phyloP scores from a whole-genome alignment of 2,888 invertebrate genomes.

The Tenodera sinensis region DNA sequence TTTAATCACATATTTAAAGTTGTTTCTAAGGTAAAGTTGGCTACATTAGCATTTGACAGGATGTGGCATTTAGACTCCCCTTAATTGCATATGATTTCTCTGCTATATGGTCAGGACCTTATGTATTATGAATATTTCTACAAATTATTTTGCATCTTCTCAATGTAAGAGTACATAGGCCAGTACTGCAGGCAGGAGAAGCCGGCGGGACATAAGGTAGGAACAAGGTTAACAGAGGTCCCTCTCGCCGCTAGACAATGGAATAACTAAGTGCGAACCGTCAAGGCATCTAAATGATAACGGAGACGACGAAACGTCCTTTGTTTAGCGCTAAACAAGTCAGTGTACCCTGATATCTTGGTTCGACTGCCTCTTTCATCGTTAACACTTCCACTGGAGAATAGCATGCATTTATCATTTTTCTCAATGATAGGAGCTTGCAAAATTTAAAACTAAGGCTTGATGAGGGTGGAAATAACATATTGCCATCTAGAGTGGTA shows the following conservation, averaged over 20 bases:
- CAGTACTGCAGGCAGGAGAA: background rate
- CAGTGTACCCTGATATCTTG: background rate
- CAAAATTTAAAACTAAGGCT: too few relatives aligned
- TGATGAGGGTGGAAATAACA: too few relatives aligned
- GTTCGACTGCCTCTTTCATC: background rate
- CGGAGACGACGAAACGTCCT: background rate
- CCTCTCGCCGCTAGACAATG: slow-evolving; percentile 10
- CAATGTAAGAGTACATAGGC: background rate
- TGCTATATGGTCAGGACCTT: background rate
- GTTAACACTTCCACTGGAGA: background rate
- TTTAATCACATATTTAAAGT: too few relatives aligned
- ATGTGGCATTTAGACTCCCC: too few relatives aligned
- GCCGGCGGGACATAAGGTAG: background rate
- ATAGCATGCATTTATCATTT: too few relatives aligned
- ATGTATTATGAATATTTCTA: too few relatives aligned
- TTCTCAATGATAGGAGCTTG: too few relatives aligned
- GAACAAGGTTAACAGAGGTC: slow-evolving; percentile 16
- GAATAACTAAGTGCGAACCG: slow-evolving; percentile 25
- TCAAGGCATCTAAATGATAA: slow-evolving; percentile 20
- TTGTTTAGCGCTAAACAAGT: background rate
- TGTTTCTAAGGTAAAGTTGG: too few relatives aligned
- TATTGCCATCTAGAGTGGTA: too few relatives aligned
- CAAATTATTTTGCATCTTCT: too few relatives aligned
- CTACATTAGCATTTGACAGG: too few relatives aligned
- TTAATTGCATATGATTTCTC: too few relatives aligned